Percentiles rank a stretch among this genome's conserved stretches.
Conservation (phyloP, 1,140 invertebrate genomes). For the Microplitis mediator region DNA sequence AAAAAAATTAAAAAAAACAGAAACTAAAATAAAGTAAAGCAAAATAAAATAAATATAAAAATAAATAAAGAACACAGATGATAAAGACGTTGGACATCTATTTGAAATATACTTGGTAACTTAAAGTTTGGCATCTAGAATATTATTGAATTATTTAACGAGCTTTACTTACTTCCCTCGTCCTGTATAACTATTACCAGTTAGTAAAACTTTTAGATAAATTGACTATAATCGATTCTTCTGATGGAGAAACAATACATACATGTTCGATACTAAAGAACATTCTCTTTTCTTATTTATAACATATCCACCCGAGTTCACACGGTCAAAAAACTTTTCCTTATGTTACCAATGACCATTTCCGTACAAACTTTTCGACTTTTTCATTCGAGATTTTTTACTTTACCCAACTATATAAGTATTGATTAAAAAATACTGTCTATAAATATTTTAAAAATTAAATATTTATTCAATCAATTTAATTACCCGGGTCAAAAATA, state of each 20-base stretch:
- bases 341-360: neutral
- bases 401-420: neutral
- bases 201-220: neutral
- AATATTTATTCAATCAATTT: too few species aligned
- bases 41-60: neutral
- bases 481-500: too few species aligned
- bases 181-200: neutral
- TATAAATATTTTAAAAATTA: too few species aligned
- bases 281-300: neutral
- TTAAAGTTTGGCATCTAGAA: neutral
- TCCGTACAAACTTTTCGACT: neutral
- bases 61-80: slow-evolving; percentile 21
- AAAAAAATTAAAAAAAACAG: neutral
- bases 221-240: slow-evolving; percentile 18
- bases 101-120: neutral
- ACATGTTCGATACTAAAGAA: neutral
- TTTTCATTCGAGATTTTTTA: neutral
- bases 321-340: neutral
- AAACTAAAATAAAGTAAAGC: neutral
- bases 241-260: neutral
- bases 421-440: neutral
- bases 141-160: slow-evolving; percentile 24
- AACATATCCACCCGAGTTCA: neutral
- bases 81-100: slow-evolving; percentile 2
- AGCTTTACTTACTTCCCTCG: neutral